Conservation (phyloP, 23 tunicate genomes). For the Styela plicata region DNA sequence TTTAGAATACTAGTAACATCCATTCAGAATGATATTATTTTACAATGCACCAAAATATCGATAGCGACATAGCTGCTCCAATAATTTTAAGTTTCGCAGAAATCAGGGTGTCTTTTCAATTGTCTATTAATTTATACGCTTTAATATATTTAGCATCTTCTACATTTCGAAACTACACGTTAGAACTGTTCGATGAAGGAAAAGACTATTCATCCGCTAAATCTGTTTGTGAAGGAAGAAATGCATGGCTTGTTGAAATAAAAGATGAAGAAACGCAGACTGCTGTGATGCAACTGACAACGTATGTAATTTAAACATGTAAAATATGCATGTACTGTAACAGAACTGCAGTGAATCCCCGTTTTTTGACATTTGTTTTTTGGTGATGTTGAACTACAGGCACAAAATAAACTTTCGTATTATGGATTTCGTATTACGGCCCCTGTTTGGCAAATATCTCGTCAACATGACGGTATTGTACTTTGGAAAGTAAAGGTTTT, state of each 20-base stretch:
- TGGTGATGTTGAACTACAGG: background rate
- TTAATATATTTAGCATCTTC: background rate
- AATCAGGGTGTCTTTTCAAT: background rate
- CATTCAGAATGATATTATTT: too few relatives aligned
- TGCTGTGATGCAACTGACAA: background rate
- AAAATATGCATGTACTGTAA: too few relatives aligned
- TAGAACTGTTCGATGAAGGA: background rate
- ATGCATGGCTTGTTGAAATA: slow-evolving; percentile 18
- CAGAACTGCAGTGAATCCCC: too few relatives aligned
- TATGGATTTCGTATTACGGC: background rate
- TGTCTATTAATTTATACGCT: too few relatives aligned
- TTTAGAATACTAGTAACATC: background rate
- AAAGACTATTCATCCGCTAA: background rate
- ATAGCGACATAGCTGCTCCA: too few relatives aligned
- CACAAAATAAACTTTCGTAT: background rate
- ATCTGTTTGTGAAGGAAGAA: slow-evolving; percentile 4
- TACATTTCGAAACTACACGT: background rate
- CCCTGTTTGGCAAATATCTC: background rate
- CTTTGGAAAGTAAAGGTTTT: background rate
- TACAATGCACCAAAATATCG: too few relatives aligned
- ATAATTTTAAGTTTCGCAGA: too few relatives aligned
- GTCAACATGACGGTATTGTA: background rate
- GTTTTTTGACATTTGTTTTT: background rate
- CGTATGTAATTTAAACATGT: background rate
- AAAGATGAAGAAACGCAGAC: background rate